Evolutionary conservation across 2,797 vertebrate species (phyloP).

Genomic region (Sebastes kiyomatsui): DNA sequence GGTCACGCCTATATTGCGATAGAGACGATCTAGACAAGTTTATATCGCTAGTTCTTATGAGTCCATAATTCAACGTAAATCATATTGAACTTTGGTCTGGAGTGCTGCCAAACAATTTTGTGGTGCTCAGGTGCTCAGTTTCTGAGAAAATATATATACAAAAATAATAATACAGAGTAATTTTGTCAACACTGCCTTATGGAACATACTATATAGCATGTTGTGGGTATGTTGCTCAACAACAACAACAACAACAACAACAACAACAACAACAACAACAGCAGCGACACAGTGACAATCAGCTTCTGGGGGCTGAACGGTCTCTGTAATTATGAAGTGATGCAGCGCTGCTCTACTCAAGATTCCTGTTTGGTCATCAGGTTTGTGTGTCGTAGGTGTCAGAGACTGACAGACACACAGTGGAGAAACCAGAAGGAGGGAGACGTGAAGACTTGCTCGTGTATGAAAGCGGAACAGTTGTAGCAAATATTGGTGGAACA

Average conservation of each 20-base stretch:
- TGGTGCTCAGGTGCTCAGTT: not conserved
- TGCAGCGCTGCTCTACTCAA: not conserved
- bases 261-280: not conserved
- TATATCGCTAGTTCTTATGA: not conserved
- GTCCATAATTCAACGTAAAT: not conserved
- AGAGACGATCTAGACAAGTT: too few relatives aligned
- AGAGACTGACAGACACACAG: slow-evolving; percentile 7
- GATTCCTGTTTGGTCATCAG: slow-evolving; percentile 37
- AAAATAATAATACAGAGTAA: not conserved
- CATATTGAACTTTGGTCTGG: not conserved
- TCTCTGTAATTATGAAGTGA: not conserved
- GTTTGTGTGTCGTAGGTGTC: slow-evolving; percentile 33
- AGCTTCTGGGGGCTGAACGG: too few relatives aligned
- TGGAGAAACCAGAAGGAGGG: slow-evolving; percentile 68
- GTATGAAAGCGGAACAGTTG: slow-evolving; percentile 26
- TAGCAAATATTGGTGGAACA: slow-evolving; percentile 45
- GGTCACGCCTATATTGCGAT: too few relatives aligned
- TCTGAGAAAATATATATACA: too few relatives aligned
- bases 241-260: not conserved
- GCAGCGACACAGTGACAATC: not conserved
- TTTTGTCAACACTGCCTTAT: not conserved
- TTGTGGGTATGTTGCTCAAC: not conserved
- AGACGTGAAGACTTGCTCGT: not conserved
- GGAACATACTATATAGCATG: not conserved
- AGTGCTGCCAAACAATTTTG: not conserved